Conservation (phyloP, 2,797 vertebrate genomes). For the Gambelia wislizenii region DNA sequence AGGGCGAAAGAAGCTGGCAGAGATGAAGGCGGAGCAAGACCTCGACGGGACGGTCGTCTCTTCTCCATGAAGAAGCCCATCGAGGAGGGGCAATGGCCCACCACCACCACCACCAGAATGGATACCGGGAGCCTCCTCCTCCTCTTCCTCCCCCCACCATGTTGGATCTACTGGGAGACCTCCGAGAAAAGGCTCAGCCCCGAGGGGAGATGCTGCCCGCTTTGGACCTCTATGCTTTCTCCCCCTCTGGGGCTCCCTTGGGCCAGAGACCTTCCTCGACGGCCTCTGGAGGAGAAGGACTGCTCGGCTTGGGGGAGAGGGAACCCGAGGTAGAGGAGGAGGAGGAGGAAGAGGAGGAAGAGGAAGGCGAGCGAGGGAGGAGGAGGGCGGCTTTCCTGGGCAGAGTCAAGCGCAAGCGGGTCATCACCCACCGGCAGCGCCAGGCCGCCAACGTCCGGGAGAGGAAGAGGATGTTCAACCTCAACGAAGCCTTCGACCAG, state of each 20-base stretch:
- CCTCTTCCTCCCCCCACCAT: conserved; percentile 66
- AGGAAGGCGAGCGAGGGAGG: conserved; percentile 61
- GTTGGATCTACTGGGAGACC: conserved; percentile 82
- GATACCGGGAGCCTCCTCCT: conserved; percentile 58
- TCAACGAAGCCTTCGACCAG: conserved; percentile 96
- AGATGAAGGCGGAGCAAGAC: too few relatives aligned
- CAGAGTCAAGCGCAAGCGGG: conserved; percentile 87
- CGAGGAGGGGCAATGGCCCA: conserved; percentile 64
- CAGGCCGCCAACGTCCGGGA: conserved; percentile 95
- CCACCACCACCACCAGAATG: conserved; percentile 66
- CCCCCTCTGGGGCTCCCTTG: conserved; percentile 60
- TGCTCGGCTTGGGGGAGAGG: too few relatives aligned
- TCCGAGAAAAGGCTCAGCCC: conserved; percentile 75
- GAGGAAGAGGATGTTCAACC: conserved; percentile 93
- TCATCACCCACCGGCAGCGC: conserved; percentile 92
- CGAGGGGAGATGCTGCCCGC: conserved; percentile 29
- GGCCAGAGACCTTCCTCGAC: conserved; percentile 48
- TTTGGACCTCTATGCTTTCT: conserved; percentile 69
- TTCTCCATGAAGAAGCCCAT: conserved; percentile 57
- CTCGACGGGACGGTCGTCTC: too few relatives aligned
- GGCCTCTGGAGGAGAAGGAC: conserved; percentile 38
- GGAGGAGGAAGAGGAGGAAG: not conserved
- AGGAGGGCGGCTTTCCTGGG: conserved; percentile 70
- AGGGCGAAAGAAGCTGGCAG: too few relatives aligned
- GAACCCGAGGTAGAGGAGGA: conserved; percentile 53